These are phyloP conservation scores for Sinelater perroti DNA, from an alignment of 2,888 invertebrate species.

Conservation along the genomic window DNA sequence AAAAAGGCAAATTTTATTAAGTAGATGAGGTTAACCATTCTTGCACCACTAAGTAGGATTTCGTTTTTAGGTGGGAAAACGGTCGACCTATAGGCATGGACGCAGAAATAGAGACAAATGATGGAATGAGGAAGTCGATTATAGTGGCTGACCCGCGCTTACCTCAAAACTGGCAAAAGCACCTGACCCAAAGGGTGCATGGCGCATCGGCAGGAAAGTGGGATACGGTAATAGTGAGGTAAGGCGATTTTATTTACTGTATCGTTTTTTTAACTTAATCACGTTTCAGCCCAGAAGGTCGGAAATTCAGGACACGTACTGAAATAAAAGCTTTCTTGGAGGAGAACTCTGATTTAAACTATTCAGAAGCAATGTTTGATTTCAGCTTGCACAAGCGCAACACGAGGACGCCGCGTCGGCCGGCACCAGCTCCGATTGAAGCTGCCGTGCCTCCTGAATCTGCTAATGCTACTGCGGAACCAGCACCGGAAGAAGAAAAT, in stretches of 20 bases:
- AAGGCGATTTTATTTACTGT: constrained; percentile 41
- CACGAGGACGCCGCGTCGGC: constrained; percentile 42
- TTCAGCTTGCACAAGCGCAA: constrained; percentile 67
- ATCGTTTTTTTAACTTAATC: not conserved
- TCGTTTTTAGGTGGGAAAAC: constrained; percentile 72
- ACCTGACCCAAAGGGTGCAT: constrained; percentile 74
- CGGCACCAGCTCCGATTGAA: constrained; percentile 11
- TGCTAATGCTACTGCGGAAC: constrained; percentile 2
- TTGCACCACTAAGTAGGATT: too few species aligned
- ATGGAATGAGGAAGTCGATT: constrained; percentile 62
- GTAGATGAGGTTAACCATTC: not conserved
- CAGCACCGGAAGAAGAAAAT: constrained; percentile 37
- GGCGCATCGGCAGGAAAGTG: constrained; percentile 81
- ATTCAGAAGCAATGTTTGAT: constrained; percentile 66
- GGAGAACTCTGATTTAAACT: constrained; percentile 57
- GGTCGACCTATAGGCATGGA: constrained; percentile 72
- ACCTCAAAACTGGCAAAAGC: constrained; percentile 81
- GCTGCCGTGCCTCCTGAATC: constrained; percentile 22
- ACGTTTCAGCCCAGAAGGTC: constrained; percentile 64
- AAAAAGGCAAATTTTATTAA: not conserved
- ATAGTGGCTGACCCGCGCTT: constrained; percentile 79
- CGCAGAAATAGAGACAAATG: constrained; percentile 58
- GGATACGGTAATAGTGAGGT: constrained; percentile 80
- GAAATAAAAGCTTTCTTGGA: constrained; percentile 66
- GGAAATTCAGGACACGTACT: constrained; percentile 68